Evolutionary conservation across 1,140 invertebrate genomes (phyloP), one percentile per base, ranked within the genome.

Genomic region (Drosophila tristis): DNA sequence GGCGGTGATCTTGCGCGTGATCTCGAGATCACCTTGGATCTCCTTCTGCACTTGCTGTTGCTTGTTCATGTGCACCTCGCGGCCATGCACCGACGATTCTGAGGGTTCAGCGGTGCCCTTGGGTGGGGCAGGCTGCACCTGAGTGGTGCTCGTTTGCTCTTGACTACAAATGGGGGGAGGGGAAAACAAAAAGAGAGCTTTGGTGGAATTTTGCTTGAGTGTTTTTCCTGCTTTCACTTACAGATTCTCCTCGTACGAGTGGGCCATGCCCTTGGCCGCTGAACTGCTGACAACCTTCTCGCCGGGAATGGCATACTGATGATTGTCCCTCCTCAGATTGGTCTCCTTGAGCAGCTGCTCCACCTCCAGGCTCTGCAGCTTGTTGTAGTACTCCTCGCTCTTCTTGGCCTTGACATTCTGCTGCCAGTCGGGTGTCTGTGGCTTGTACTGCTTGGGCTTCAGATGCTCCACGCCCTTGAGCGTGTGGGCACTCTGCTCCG

Each of bases 1-100:
- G 16, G 97, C 96, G n/a, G 97, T 98, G 55, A 98, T 98, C 79
- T 98, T 97, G 72, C 97, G 94, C 1, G 96, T 97, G 35, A 98
- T 98, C 93, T 98, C 97, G 15, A 95, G 91, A 87, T 98, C 96
- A 15, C 97, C 97, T 66, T 96, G 93, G 8, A 95, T 93, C 93
- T 98, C 97, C 90, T 98, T 98, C 92, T 98, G 97, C 0, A 95
- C 95, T 93, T 98, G 97, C 86, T 97, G 97, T 77, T 98, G 96
- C 89, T 96, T 97, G 1, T 96, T 95, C 4, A 97, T 95, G 80
- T 97, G 96, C 5, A 97, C 95, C 93, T 98, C 97, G 67, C 96
- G 95, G 42, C 97, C 97, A 90, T 98, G 97, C 16, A 98, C 95
- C 0, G 94, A 95, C 2, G 97, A 97, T 93, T 97, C 97, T 0